Evolutionary conservation across 2,113 vertebrate species (phyloP), one percentile per base, ranked within the genome.

Genomic region (Piprites chloris): DNA sequence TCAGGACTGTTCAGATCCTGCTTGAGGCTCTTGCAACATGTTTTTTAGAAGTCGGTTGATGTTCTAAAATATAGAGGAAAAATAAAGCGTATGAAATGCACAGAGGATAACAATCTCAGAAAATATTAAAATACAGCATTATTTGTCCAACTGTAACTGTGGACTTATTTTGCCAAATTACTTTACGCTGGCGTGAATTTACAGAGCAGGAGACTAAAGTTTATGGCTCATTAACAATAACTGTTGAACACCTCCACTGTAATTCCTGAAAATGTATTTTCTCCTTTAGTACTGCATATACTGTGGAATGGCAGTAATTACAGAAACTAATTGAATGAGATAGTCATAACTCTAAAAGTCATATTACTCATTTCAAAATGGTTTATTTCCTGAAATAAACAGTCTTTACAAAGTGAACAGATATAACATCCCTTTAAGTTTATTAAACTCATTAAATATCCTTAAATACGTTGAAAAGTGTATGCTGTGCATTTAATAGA

Each of bases 361-460:
- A 75, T 92, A 94, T 94, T 95, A 86, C 61, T 96, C 66, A 93
- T 94, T 95, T 96, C 88, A 93, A 81, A 96, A 89, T 94, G 80
- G 56, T 95, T 97, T 95, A 93, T 96, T 96, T 93, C 83, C 44
- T 35, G 93, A 96, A 96, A 97, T 96, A 96, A 97, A 96, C 93
- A 88, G 42, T 92, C 95, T 92, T 96, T 89, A 90, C 2, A 0
- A 56, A 93, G 56, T 89, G 76, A 96, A 65, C 52, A 96, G 90
- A 84, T 80, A 83, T 52, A 95, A 80, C 75, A 92, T 93, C 90
- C 58, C 61, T 92, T 95, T 84, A 95, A 95, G 76, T 96, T 96
- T 97, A 96, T 96, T 97, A 97, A 97, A 97, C 83, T 93, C 96
- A 96, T 96, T 97, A 96, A 95, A 93, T 95, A 96, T 93, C 90